phyloP scores from a whole-genome alignment of 2,113 vertebrate genomes.

The Podocnemis expansa region DNA sequence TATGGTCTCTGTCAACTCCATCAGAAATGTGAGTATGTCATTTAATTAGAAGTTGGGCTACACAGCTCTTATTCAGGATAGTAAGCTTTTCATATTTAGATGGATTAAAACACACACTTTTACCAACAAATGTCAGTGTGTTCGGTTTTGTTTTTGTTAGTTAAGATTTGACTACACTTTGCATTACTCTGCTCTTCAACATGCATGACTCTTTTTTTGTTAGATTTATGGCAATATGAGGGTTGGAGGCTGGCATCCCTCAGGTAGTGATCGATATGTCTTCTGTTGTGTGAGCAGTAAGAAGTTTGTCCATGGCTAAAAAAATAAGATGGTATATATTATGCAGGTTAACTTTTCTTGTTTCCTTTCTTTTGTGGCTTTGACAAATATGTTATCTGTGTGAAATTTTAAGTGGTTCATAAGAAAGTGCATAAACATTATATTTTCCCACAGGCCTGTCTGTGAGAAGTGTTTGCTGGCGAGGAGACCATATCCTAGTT shows the following conservation, averaged over 20 bases:
- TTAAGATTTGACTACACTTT: background rate
- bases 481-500: slow-evolving; percentile 96
- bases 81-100: background rate
- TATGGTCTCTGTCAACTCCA: background rate
- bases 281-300: background rate
- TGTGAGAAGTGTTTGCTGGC: slow-evolving; percentile 98
- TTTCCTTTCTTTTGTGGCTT: background rate
- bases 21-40: background rate
- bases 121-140: background rate
- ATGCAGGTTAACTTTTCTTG: background rate
- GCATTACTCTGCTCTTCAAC: background rate
- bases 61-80: background rate
- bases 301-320: background rate
- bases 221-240: background rate
- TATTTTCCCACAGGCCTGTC: slow-evolving; percentile 86
- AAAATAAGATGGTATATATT: background rate
- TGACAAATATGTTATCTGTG: background rate
- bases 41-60: background rate
- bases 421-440: background rate
- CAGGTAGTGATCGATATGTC: background rate
- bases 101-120: background rate
- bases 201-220: background rate
- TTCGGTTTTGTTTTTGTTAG: background rate
- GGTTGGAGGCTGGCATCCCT: background rate
- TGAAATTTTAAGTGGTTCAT: background rate